Evolutionary conservation across 2,888 invertebrate genomes (phyloP).

Genomic region (Aphodius sticticus): DNA sequence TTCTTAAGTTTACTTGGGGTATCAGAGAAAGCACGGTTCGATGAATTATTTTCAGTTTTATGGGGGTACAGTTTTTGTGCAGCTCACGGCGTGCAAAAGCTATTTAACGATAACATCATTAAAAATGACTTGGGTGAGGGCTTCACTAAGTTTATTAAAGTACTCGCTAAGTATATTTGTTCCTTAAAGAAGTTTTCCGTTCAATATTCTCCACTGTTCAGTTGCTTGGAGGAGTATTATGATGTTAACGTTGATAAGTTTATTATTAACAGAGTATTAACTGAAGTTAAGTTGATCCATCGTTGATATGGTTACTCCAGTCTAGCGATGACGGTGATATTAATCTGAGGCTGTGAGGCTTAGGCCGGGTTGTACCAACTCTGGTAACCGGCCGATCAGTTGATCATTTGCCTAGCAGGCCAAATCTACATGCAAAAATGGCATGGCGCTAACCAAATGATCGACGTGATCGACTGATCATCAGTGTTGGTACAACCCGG

Average conservation of each 20-base stretch:
- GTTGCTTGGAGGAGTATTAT: background rate
- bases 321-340: background rate
- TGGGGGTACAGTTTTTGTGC: background rate
- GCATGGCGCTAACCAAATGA: no score
- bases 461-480: no score
- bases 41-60: background rate
- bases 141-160: background rate
- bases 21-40: background rate
- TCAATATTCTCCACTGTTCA: slow-evolving; percentile 9
- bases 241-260: slow-evolving; percentile 10
- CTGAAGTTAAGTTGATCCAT: background rate
- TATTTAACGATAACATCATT: slow-evolving; percentile 8
- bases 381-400: no score
- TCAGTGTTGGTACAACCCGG: no score
- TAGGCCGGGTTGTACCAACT: no score
- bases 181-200: background rate
- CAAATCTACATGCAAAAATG: no score
- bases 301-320: background rate
- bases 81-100: background rate
- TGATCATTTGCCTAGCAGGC: no score
- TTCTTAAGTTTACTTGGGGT: background rate
- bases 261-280: background rate
- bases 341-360: background rate
- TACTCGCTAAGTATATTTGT: background rate
- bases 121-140: background rate